Conservation (phyloP, 2,797 vertebrate species). For the Fratercula arctica region DNA sequence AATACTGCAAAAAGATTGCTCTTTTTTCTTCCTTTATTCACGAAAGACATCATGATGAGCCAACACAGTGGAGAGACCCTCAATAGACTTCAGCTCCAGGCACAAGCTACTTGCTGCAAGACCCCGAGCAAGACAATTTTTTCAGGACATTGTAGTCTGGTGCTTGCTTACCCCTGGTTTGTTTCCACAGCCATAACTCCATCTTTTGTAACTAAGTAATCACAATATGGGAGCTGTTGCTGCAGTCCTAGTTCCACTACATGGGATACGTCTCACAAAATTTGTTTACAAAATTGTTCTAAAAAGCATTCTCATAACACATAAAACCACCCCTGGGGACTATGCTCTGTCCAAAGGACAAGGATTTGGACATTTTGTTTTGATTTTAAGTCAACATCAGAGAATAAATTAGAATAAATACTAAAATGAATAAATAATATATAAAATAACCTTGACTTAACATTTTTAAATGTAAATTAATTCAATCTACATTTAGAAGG, state of each 20-base stretch:
- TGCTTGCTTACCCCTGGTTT: rapidly evolving
- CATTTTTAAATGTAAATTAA: not conserved
- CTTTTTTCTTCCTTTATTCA: not conserved
- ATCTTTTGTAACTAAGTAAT: not conserved
- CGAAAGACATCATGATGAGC: not conserved
- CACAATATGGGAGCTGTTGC: not conserved
- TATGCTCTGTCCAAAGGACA: not conserved
- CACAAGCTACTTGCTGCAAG: not conserved
- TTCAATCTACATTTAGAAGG: not conserved
- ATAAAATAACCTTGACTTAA: not conserved
- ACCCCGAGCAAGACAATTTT: rapidly evolving
- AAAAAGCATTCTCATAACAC: not conserved
- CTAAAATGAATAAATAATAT: not conserved
- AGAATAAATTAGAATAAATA: not conserved
- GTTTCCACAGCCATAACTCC: not conserved
- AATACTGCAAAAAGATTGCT: not conserved
- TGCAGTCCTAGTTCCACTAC: not conserved
- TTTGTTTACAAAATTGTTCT: not conserved
- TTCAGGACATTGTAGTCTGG: not conserved
- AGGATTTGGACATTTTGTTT: not conserved
- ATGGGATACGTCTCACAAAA: not conserved
- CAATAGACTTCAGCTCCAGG: rapidly evolving
- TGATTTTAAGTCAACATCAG: not conserved
- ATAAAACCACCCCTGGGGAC: rapidly evolving
- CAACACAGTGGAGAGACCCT: not conserved